These are phyloP conservation scores for Periplaneta americana DNA, from an alignment of 1,140 invertebrate species.

Conservation along the genomic window DNA sequence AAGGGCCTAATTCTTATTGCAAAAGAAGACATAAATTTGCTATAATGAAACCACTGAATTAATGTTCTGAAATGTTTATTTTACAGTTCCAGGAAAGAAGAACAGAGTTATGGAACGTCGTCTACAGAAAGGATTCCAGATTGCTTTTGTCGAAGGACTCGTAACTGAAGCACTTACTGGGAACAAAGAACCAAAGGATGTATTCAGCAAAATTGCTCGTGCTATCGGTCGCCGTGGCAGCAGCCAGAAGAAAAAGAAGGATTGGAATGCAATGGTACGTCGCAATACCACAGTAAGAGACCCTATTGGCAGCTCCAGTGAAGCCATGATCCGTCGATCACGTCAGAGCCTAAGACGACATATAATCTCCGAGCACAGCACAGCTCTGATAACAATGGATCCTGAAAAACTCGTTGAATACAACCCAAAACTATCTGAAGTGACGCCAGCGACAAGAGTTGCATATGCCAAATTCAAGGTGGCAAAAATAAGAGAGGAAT, in stretches of 20 bases:
- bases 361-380: constrained; percentile 51
- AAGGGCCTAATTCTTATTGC: too few relatives aligned
- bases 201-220: constrained; percentile 72
- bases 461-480: constrained; percentile 84
- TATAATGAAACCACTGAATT: too few relatives aligned
- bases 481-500: constrained; percentile 53
- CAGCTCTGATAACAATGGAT: constrained; percentile 52
- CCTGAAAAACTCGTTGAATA: constrained; percentile 66
- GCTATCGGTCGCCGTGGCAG: constrained; percentile 53
- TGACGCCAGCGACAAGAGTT: constrained; percentile 66
- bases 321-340: constrained; percentile 51
- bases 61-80: too few relatives aligned
- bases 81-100: constrained; percentile 70
- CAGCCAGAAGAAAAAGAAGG: constrained; percentile 53
- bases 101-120: constrained; percentile 77
- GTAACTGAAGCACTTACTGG: constrained; percentile 62
- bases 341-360: constrained; percentile 62
- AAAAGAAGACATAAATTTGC: too few relatives aligned
- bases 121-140: constrained; percentile 85
- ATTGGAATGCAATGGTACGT: constrained; percentile 79
- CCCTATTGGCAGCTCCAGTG: constrained; percentile 70
- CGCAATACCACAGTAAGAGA: constrained; percentile 59
- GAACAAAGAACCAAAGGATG: constrained; percentile 60
- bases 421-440: constrained; percentile 69
- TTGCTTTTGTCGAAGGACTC: constrained; percentile 79